Conservation (phyloP, 1,140 invertebrate genomes). For the Micrasema minimum region DNA sequence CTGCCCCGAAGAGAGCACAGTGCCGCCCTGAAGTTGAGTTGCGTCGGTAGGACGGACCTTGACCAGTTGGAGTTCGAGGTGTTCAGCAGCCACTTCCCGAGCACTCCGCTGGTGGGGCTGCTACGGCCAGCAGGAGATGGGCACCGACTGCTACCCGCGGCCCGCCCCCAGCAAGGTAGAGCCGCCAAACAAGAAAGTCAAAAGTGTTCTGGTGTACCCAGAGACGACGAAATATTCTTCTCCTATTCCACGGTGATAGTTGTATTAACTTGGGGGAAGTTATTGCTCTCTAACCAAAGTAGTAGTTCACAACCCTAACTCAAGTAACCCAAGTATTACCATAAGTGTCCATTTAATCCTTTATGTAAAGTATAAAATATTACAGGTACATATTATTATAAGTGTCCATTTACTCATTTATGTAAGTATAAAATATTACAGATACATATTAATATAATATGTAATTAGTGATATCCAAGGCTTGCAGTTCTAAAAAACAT, state of each 20-base stretch:
- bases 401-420: too few relatives aligned
- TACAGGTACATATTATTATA: too few relatives aligned
- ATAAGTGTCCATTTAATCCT: too few relatives aligned
- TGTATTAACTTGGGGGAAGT: conserved; percentile 38
- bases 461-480: too few relatives aligned
- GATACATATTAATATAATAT: too few relatives aligned
- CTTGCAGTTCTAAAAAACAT: too few relatives aligned
- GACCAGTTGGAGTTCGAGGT: conserved; percentile 58
- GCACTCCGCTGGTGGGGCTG: conserved; percentile 59
- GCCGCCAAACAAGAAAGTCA: not conserved
- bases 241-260: conserved; percentile 40
- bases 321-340: too few relatives aligned
- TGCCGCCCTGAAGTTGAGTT: conserved; percentile 62
- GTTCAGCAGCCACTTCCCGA: conserved; percentile 59
- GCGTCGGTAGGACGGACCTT: conserved; percentile 60
- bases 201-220: not conserved
- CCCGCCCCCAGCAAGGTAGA: conserved; percentile 38
- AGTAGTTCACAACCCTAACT: not conserved
- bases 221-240: not conserved
- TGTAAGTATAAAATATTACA: too few relatives aligned
- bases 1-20: conserved; percentile 60
- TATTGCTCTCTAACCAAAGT: conserved; percentile 21
- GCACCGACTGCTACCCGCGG: conserved; percentile 40
- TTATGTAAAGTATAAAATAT: too few relatives aligned
- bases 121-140: conserved; percentile 62